Conservation (phyloP, 2,113 vertebrate species). For the Vombatus ursinus region DNA sequence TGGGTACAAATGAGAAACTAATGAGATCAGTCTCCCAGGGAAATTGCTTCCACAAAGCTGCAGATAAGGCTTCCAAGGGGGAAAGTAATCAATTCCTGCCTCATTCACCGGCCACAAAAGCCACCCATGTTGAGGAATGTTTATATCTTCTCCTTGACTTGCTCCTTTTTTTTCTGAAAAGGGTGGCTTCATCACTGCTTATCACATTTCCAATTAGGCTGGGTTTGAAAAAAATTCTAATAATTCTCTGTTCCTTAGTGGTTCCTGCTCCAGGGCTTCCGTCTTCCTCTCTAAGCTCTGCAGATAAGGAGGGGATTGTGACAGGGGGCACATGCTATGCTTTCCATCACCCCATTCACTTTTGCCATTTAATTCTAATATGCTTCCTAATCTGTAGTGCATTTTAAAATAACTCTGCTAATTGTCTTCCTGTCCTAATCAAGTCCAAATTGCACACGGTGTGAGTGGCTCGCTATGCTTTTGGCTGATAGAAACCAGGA, state of each 20-base stretch:
- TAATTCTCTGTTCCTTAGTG: conserved; percentile 74
- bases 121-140: conserved; percentile 1
- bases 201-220: conserved; percentile 75
- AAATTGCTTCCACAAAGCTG: conserved; percentile 26
- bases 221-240: conserved; percentile 67
- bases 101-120: conserved; percentile 23
- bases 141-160: conserved; percentile 34
- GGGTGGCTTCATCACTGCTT: conserved; percentile 35
- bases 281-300: conserved; percentile 54
- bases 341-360: conserved; percentile 57
- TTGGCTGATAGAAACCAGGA: neutral
- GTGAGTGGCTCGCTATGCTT: conserved; percentile 46
- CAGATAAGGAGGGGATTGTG: conserved; percentile 67
- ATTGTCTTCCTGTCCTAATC: conserved; percentile 75
- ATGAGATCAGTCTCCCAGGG: conserved; percentile 5
- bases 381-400: conserved; percentile 60
- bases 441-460: conserved; percentile 69
- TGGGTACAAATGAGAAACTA: conserved; percentile 29
- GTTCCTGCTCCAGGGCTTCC: conserved; percentile 46
- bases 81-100: neutral
- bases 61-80: conserved; percentile 3
- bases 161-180: conserved; percentile 55
- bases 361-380: conserved; percentile 64
- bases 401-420: conserved; percentile 74
- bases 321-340: conserved; percentile 51